Conservation (phyloP, 1,140 invertebrate genomes). For the Leptinotarsa lineolata region DNA sequence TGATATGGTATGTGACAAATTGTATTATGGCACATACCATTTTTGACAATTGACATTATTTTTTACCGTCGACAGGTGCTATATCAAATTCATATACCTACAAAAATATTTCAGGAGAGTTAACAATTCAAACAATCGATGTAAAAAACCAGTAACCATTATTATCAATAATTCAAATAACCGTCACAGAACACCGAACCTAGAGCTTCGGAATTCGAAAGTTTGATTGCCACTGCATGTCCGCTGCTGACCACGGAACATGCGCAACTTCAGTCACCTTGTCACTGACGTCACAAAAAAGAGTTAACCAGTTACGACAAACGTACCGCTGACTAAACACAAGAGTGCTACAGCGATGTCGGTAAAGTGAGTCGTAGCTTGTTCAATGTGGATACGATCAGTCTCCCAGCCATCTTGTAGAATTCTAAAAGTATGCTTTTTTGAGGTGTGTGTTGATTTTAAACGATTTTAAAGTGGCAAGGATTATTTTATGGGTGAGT, state of each 20-base stretch:
- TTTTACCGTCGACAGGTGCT: no score
- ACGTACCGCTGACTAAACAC: conserved; percentile 10
- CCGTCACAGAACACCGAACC: background rate
- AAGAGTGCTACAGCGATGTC: conserved; percentile 16
- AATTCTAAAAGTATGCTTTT: conserved; percentile 57
- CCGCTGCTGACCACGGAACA: conserved; percentile 28
- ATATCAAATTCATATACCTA: no score
- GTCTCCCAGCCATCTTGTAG: conserved; percentile 57
- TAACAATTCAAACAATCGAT: background rate
- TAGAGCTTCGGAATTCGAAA: conserved; percentile 12
- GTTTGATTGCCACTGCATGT: conserved; percentile 34
- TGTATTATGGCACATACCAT: no score
- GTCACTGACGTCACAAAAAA: conserved; percentile 50
- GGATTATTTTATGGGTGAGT: conserved; percentile 55
- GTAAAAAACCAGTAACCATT: background rate
- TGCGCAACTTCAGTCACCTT: conserved; percentile 49
- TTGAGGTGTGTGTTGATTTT: conserved; percentile 57
- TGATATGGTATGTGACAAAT: no score
- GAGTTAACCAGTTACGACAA: conserved; percentile 29
- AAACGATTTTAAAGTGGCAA: conserved; percentile 50
- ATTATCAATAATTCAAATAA: conserved; percentile 17
- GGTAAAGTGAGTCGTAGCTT: conserved; percentile 36
- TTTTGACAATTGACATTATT: no score
- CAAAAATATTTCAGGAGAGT: background rate
- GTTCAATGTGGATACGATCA: conserved; percentile 46